Percentiles rank a stretch among this genome's conserved stretches.
Evolutionary conservation across 2,797 vertebrate genomes (phyloP).

Genomic region (Falco concolor): DNA sequence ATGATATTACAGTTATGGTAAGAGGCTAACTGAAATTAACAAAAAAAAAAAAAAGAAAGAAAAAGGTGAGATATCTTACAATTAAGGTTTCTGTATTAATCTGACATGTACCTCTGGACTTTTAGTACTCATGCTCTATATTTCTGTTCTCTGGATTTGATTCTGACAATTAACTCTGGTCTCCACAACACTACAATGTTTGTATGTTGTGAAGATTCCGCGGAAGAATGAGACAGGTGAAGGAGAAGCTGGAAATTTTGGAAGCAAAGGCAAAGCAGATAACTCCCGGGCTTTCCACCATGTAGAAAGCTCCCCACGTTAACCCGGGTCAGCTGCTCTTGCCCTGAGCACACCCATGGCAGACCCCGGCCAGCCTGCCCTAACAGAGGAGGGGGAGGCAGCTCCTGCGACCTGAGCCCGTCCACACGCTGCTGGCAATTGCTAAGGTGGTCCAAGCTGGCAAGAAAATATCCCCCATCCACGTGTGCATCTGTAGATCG

Average conservation of each 20-base stretch:
- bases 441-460: background rate
- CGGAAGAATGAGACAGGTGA: background rate
- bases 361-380: background rate
- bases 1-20: background rate
- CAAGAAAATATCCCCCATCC: background rate
- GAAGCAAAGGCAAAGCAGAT: background rate
- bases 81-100: background rate
- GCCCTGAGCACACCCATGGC: accelerated
- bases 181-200: background rate
- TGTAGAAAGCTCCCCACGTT: background rate
- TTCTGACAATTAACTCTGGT: background rate
- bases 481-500: accelerated
- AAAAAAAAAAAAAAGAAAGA: background rate
- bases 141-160: background rate
- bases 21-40: background rate
- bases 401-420: background rate
- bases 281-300: background rate
- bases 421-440: background rate
- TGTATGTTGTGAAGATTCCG: background rate
- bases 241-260: background rate
- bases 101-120: background rate
- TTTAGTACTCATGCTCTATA: background rate
- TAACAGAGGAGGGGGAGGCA: background rate
- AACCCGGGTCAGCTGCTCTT: accelerated
- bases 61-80: background rate